Percentiles rank a stretch among this genome's conserved stretches.
phyloP scores from a whole-genome alignment of 2,888 invertebrate genomes.

The Esperia sulphurella region DNA sequence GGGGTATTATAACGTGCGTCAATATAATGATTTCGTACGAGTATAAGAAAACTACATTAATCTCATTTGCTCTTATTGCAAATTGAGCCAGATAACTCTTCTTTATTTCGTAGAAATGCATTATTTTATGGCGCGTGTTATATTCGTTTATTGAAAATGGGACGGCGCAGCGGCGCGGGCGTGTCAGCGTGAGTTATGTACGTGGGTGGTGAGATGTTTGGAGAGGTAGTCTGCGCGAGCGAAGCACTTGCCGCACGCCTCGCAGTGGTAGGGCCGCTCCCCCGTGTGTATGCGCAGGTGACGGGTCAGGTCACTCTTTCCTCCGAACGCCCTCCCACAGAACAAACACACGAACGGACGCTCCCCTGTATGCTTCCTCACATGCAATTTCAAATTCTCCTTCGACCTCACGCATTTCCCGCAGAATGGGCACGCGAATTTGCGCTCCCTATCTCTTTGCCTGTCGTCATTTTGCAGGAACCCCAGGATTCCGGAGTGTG shows the following conservation, averaged over 20 bases:
- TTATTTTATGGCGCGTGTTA: no score
- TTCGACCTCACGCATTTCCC: slow-evolving; percentile 93
- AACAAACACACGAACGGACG: slow-evolving; percentile 94
- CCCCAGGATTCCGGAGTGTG: slow-evolving; percentile 79
- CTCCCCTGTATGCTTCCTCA: slow-evolving; percentile 92
- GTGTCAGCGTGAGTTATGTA: slow-evolving; percentile 84
- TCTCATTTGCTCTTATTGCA: slow-evolving; percentile 15
- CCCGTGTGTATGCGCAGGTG: slow-evolving; percentile 94
- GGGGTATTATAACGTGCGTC: slow-evolving; percentile 38
- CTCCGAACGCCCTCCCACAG: slow-evolving; percentile 93
- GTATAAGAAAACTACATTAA: no score
- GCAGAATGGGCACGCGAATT: slow-evolving; percentile 93
- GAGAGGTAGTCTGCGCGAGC: slow-evolving; percentile 94
- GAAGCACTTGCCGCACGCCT: slow-evolving; percentile 95
- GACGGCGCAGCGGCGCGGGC: slow-evolving; percentile 44
- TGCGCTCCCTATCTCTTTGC: slow-evolving; percentile 82
- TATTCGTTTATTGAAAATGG: slow-evolving; percentile 26
- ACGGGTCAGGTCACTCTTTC: slow-evolving; percentile 91
- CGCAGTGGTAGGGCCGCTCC: slow-evolving; percentile 93
- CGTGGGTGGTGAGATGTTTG: slow-evolving; percentile 94
- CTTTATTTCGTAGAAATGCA: no score
- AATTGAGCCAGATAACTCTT: slow-evolving; percentile 13
- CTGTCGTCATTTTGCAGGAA: slow-evolving; percentile 81
- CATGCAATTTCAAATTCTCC: slow-evolving; percentile 92
- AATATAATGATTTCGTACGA: no score